These are phyloP conservation scores for Eucera pruinosa DNA, from an alignment of 2,888 invertebrate species.

Conservation along the genomic window DNA sequence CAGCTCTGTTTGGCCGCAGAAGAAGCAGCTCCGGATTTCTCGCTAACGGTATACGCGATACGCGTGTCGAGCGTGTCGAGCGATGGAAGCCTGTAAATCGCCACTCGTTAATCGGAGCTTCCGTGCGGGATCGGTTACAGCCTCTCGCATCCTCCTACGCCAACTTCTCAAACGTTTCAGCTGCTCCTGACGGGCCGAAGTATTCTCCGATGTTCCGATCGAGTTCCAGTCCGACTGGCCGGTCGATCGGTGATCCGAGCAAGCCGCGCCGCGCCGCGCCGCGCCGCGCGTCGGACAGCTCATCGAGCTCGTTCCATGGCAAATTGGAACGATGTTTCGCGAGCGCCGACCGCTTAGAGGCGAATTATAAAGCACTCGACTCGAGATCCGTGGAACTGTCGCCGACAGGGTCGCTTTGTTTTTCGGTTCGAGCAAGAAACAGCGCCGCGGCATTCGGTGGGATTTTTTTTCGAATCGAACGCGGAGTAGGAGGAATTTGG, in stretches of 20 bases:
- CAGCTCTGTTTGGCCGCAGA: background rate
- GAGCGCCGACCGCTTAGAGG: slow-evolving; percentile 7
- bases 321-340: slow-evolving; percentile 31
- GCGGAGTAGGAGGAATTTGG: background rate
- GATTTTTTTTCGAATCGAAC: too few relatives aligned
- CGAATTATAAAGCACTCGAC: slow-evolving; percentile 34
- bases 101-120: slow-evolving; percentile 26
- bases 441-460: too few relatives aligned
- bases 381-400: slow-evolving; percentile 22
- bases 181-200: background rate
- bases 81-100: slow-evolving; percentile 27
- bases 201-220: background rate
- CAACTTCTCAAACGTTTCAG: background rate
- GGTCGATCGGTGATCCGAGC: background rate
- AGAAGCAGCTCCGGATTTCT: slow-evolving; percentile 15
- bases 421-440: too few relatives aligned
- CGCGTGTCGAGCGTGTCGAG: slow-evolving; percentile 2
- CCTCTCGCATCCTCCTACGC: slow-evolving; percentile 20
- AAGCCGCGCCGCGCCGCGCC: too few relatives aligned
- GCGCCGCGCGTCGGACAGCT: background rate
- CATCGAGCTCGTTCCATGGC: slow-evolving; percentile 1
- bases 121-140: slow-evolving; percentile 13
- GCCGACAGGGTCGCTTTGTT: slow-evolving; percentile 13
- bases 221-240: background rate
- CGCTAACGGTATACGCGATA: slow-evolving; percentile 35